Percentiles rank a stretch among this genome's conserved stretches.
phyloP scores from a whole-genome alignment of 2,888 invertebrate species.

The Leptinotarsa juncta region DNA sequence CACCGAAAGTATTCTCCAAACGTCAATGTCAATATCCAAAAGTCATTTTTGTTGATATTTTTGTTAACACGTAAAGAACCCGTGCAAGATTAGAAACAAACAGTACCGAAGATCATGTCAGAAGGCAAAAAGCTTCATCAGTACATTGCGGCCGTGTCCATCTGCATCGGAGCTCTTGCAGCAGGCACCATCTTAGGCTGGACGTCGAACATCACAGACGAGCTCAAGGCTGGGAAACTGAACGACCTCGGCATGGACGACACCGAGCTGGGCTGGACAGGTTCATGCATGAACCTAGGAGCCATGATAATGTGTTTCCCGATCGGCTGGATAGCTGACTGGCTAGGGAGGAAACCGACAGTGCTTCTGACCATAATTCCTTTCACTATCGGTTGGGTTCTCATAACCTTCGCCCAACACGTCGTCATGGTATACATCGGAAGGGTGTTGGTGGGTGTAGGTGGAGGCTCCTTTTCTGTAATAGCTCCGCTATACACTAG shows the following conservation, averaged over 20 bases:
- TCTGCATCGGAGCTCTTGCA: constrained; percentile 75
- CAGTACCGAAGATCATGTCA: neutral
- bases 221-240: constrained; percentile 65
- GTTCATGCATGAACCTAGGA: constrained; percentile 77
- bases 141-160: constrained; percentile 72
- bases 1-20: neutral
- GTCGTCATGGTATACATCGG: constrained; percentile 74
- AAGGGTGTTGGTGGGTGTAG: constrained; percentile 75
- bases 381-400: constrained; percentile 79
- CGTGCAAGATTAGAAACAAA: no score
- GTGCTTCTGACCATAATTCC: constrained; percentile 75
- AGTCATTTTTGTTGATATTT: constrained; percentile 4
- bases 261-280: constrained; percentile 75
- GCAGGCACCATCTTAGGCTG: constrained; percentile 82
- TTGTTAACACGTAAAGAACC: neutral
- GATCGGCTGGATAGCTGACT: constrained; percentile 69
- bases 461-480: constrained; percentile 86
- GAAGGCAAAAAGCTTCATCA: constrained; percentile 70
- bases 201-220: constrained; percentile 77
- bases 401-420: constrained; percentile 76
- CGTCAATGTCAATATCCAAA: constrained; percentile 2
- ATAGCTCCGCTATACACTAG: constrained; percentile 86
- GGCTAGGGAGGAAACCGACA: constrained; percentile 77
- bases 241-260: constrained; percentile 56
- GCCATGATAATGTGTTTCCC: constrained; percentile 80